Evolutionary conservation across 2,888 invertebrate genomes (phyloP).

Genomic region (Nipponacmea schrenckii): DNA sequence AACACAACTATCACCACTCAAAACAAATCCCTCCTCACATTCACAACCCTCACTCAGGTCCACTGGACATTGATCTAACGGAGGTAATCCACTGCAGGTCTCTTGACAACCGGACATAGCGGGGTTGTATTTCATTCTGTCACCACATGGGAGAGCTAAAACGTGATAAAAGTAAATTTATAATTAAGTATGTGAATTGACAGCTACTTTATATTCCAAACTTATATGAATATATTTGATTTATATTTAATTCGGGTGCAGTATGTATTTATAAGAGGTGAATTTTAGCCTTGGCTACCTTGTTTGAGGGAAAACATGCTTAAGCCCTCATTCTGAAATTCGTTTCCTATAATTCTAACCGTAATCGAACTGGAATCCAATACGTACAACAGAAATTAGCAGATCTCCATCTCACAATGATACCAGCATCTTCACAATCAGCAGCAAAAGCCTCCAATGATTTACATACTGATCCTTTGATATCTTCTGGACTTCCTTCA

Average conservation of each 20-base stretch:
- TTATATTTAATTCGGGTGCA: too few species aligned
- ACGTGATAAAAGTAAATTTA: not conserved
- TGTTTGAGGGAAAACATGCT: too few species aligned
- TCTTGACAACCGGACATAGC: conserved; percentile 29
- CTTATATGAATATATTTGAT: too few species aligned
- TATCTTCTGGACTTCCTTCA: conserved; percentile 15
- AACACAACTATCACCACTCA: conserved; percentile 37
- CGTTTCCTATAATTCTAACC: too few species aligned
- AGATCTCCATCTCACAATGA: conserved; percentile 30
- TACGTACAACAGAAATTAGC: conserved; percentile 31
- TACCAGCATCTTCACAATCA: conserved; percentile 32
- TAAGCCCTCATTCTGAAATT: too few species aligned
- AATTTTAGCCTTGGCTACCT: too few species aligned
- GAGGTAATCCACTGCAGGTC: conserved; percentile 25
- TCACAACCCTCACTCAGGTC: conserved; percentile 50
- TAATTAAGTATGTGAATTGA: too few species aligned
- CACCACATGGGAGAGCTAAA: conserved; percentile 30
- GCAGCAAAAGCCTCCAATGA: conserved; percentile 34
- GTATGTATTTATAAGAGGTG: too few species aligned
- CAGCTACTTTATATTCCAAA: too few species aligned
- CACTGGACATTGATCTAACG: conserved; percentile 19
- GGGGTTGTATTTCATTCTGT: conserved; percentile 29
- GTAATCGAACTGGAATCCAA: not conserved
- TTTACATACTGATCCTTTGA: conserved; percentile 24
- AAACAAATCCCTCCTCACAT: conserved; percentile 55